phyloP scores from a whole-genome alignment of 1,140 invertebrate genomes.

The Aphelenchoides avenae region DNA sequence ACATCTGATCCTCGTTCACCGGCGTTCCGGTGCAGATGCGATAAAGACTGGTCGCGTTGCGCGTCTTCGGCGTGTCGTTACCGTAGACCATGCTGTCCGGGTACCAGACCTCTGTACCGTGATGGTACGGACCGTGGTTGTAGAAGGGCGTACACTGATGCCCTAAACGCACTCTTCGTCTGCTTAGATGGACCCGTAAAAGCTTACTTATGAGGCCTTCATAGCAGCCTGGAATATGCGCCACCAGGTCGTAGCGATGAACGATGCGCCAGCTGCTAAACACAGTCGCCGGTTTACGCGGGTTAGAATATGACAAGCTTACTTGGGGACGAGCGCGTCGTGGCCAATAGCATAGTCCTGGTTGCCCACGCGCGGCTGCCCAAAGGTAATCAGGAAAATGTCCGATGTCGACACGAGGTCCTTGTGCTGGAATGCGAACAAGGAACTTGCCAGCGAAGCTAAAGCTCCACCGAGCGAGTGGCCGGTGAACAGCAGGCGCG shows the following conservation, averaged over 20 bases:
- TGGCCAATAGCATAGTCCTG: conserved; percentile 38
- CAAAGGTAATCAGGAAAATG: conserved; percentile 33
- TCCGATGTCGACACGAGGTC: conserved; percentile 8
- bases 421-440: conserved; percentile 40
- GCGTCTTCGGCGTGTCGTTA: no score
- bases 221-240: conserved; percentile 46
- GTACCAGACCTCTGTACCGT: conserved; percentile 53
- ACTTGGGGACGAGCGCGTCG: conserved; percentile 47
- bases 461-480: conserved; percentile 44
- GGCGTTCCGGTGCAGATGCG: conserved; percentile 33
- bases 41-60: conserved; percentile 14
- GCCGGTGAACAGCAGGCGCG: conserved; percentile 35
- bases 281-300: no score
- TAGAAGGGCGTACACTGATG: conserved; percentile 26
- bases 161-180: neutral
- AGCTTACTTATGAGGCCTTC: conserved; percentile 18
- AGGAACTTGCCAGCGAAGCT: conserved; percentile 40
- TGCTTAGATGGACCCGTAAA: neutral
- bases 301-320: no score
- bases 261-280: conserved; percentile 41
- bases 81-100: conserved; percentile 22
- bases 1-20: conserved; percentile 38
- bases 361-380: conserved; percentile 47
- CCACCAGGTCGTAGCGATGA: conserved; percentile 44
- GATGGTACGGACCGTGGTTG: conserved; percentile 43